Conservation (phyloP, 2,797 vertebrate species). For the Ispidina lecontei region DNA sequence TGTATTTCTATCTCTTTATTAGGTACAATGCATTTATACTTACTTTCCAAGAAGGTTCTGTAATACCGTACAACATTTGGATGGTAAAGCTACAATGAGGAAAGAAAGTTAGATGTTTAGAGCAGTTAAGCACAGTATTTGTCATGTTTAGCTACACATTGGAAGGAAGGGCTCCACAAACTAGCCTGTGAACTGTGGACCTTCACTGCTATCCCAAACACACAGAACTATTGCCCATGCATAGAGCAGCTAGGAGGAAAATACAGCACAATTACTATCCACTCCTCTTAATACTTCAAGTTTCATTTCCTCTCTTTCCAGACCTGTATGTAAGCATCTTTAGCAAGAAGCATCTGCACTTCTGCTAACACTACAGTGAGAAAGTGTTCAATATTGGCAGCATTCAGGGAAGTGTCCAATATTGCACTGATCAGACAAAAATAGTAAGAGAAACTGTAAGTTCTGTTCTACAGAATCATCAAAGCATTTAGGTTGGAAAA, state of each 20-base stretch:
- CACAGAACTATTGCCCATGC: background rate
- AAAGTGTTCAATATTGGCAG: background rate
- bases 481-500: background rate
- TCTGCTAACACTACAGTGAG: background rate
- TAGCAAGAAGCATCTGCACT: background rate
- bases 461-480: background rate
- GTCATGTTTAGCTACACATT: background rate
- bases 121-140: background rate
- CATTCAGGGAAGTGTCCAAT: background rate
- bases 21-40: conserved; percentile 57
- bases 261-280: background rate
- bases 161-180: background rate
- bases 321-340: background rate
- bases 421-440: background rate
- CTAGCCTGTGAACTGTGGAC: background rate
- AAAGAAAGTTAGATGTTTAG: conserved; percentile 24
- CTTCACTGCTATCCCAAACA: background rate
- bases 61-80: conserved; percentile 92
- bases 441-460: background rate
- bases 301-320: too few species aligned
- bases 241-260: background rate
- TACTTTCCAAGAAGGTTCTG: conserved; percentile 93
- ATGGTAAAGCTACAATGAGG: conserved; percentile 84
- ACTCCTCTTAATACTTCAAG: background rate
- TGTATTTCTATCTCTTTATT: background rate